Evolutionary conservation across 2,888 invertebrate species (phyloP).

Genomic region (Aphodius granarius): DNA sequence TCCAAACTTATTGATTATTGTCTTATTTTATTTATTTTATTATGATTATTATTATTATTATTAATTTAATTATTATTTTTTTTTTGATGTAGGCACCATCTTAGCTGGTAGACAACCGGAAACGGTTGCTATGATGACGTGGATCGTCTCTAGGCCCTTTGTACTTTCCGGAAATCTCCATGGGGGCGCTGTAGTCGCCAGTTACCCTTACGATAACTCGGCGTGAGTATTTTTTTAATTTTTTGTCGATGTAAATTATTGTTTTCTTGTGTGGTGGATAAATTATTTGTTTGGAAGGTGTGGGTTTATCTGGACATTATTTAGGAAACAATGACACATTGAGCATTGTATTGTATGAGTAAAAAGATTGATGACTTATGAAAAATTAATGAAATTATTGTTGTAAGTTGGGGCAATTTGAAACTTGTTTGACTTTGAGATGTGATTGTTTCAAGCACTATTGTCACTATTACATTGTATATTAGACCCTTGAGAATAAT

Average conservation of each 20-base stretch:
- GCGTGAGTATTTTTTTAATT: slow-evolving; percentile 56
- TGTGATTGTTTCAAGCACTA: too few relatives aligned
- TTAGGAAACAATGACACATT: too few relatives aligned
- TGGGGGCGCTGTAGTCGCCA: slow-evolving; percentile 96
- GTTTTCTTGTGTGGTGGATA: neutral
- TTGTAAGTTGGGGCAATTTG: too few relatives aligned
- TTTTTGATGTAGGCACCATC: slow-evolving; percentile 56
- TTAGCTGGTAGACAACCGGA: slow-evolving; percentile 76
- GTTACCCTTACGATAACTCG: slow-evolving; percentile 94
- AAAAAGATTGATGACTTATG: too few relatives aligned
- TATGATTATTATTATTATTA: too few relatives aligned
- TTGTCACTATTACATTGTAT: too few relatives aligned
- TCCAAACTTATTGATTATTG: slow-evolving; percentile 29
- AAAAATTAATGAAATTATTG: too few relatives aligned
- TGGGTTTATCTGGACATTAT: too few relatives aligned
- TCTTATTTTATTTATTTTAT: slow-evolving; percentile 29
- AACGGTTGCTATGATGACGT: slow-evolving; percentile 84
- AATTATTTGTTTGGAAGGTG: neutral
- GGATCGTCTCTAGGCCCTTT: slow-evolving; percentile 86
- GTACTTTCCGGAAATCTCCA: slow-evolving; percentile 93
- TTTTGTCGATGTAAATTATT: neutral
- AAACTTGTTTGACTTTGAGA: too few relatives aligned
- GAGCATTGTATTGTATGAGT: too few relatives aligned
- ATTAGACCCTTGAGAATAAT: too few relatives aligned
- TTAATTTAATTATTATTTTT: too few relatives aligned